A percentile compares a stretch with the other conserved stretches of the same genome.
phyloP scores from a whole-genome alignment of 2,888 invertebrate genomes.

The Petrolisthes manimaculis region DNA sequence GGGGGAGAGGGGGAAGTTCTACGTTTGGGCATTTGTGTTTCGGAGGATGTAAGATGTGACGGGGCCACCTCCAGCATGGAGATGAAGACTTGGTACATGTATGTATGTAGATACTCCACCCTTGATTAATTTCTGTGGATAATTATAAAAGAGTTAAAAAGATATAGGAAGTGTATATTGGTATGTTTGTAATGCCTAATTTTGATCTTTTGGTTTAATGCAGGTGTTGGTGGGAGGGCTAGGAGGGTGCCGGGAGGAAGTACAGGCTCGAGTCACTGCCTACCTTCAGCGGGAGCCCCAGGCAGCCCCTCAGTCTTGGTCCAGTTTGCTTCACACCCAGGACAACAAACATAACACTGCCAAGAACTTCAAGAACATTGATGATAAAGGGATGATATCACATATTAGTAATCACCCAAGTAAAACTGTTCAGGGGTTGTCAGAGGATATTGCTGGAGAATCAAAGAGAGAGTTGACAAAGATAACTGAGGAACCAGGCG shows the following conservation, averaged over 20 bases:
- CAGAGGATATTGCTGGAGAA: too few relatives aligned
- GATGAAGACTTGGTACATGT: too few relatives aligned
- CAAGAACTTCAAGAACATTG: background rate
- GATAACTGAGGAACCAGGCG: background rate
- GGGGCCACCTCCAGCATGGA: too few relatives aligned
- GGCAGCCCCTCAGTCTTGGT: background rate
- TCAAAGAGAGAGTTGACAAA: background rate
- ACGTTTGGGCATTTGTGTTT: too few relatives aligned
- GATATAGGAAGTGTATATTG: background rate
- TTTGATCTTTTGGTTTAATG: too few relatives aligned
- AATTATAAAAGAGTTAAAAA: background rate
- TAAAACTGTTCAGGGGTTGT: too few relatives aligned
- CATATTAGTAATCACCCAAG: too few relatives aligned
- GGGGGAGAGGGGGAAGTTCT: too few relatives aligned
- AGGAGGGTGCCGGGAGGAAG: background rate
- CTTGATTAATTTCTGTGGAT: too few relatives aligned
- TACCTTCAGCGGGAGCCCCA: background rate
- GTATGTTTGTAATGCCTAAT: too few relatives aligned
- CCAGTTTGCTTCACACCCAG: background rate
- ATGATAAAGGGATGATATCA: background rate
- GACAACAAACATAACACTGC: background rate
- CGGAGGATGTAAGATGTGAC: too few relatives aligned
- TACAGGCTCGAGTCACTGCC: background rate
- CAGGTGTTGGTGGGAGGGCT: background rate
- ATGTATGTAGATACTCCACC: too few relatives aligned